Evolutionary conservation across 2,888 invertebrate species (phyloP).

Genomic region (Malthinus seriepunctatus): DNA sequence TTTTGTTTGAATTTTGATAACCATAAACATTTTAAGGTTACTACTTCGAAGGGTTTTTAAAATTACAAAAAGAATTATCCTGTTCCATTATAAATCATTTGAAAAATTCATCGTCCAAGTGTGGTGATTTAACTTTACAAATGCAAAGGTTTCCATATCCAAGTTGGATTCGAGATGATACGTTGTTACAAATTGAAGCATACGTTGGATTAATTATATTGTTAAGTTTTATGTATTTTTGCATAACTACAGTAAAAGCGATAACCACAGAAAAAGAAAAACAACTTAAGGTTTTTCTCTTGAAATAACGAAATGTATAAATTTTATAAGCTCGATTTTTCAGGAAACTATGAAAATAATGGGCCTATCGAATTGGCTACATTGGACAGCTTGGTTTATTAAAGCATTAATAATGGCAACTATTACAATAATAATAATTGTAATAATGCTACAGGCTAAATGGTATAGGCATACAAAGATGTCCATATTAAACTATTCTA

Average conservation of each 20-base stretch:
- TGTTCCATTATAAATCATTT: conserved; percentile 38
- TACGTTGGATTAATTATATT: conserved; percentile 77
- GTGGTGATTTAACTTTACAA: conserved; percentile 42
- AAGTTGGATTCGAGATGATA: conserved; percentile 66
- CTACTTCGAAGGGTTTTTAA: conserved; percentile 67
- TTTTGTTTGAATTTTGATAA: background rate
- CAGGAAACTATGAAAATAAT: conserved; percentile 91
- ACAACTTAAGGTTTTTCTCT: conserved; percentile 66
- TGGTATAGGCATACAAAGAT: conserved; percentile 39
- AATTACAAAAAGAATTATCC: conserved; percentile 60
- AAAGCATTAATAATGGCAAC: conserved; percentile 70
- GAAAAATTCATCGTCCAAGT: conserved; percentile 1
- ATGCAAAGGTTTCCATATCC: conserved; percentile 77
- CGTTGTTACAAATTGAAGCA: conserved; percentile 65
- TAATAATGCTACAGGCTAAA: conserved; percentile 55
- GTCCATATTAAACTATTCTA: conserved; percentile 67
- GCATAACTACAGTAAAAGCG: conserved; percentile 77
- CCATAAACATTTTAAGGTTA: conserved; percentile 55
- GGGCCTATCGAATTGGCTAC: conserved; percentile 81
- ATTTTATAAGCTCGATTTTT: conserved; percentile 10
- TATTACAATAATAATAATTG: conserved; percentile 60
- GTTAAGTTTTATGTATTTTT: conserved; percentile 80
- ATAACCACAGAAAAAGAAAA: conserved; percentile 77
- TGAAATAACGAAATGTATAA: background rate
- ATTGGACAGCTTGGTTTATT: conserved; percentile 84